Conservation (phyloP, 30 jellyfish, hydroid and myxozoan species). For the Nemopilema nomurai region DNA sequence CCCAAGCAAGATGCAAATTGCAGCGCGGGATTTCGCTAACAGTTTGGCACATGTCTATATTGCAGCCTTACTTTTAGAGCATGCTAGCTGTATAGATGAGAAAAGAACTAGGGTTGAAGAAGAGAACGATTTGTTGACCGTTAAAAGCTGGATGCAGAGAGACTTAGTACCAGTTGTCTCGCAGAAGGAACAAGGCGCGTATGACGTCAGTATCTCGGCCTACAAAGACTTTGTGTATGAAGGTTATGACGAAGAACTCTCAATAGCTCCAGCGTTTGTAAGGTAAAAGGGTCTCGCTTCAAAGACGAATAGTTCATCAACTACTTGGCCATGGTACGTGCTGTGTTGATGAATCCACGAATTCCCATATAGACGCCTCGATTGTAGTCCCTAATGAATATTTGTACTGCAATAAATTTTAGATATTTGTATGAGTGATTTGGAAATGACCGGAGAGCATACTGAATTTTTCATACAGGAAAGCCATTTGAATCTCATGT, state of each 20-base stretch:
- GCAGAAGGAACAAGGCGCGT: conserved; percentile 30
- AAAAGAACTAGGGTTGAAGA: background rate
- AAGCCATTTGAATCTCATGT: no score
- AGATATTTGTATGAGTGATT: no score
- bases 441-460: no score
- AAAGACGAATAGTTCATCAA: no score
- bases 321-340: no score
- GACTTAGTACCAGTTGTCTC: conserved; percentile 53
- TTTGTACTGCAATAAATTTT: no score
- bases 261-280: conserved; percentile 51
- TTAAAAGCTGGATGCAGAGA: conserved; percentile 53
- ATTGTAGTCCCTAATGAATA: no score
- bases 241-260: conserved; percentile 40
- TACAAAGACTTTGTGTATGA: conserved; percentile 33
- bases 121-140: conserved; percentile 25
- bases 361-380: no score
- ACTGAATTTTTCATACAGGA: no score
- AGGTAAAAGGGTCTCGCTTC: conserved; percentile 8
- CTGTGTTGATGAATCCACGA: no score
- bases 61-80: conserved; percentile 57
- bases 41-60: conserved; percentile 83
- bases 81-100: conserved; percentile 9
- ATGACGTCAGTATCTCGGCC: conserved; percentile 2
- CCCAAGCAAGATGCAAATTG: conserved; percentile 22
- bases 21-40: conserved; percentile 88